phyloP scores from a whole-genome alignment of 2,888 invertebrate genomes.

The Drosophila yooni region DNA sequence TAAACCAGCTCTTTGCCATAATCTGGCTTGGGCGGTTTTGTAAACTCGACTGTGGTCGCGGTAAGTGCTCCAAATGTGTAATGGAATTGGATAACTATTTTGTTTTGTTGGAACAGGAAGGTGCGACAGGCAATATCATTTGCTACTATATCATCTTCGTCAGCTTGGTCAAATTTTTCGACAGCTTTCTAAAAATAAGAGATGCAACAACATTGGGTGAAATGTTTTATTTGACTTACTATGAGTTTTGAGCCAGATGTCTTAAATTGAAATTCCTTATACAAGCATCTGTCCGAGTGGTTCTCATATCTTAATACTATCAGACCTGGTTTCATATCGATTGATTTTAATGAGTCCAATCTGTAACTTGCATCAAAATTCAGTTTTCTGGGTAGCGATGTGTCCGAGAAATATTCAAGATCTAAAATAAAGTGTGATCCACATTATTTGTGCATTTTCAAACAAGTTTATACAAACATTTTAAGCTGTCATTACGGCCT shows the following conservation, averaged over 20 bases:
- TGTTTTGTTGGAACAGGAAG: slow-evolving; percentile 87
- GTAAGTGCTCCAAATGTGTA: slow-evolving; percentile 83
- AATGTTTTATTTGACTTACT: slow-evolving; percentile 48
- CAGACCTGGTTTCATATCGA: slow-evolving; percentile 86
- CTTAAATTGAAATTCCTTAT: slow-evolving; percentile 71
- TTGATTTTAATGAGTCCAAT: slow-evolving; percentile 88
- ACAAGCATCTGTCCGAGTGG: slow-evolving; percentile 86
- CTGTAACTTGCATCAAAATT: slow-evolving; percentile 86
- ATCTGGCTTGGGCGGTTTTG: slow-evolving; percentile 90
- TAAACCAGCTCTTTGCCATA: slow-evolving; percentile 89
- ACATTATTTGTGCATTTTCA: neutral
- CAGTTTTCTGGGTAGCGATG: slow-evolving; percentile 78
- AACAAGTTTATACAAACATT: slow-evolving; percentile 86
- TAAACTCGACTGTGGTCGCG: slow-evolving; percentile 87
- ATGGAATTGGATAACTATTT: slow-evolving; percentile 84
- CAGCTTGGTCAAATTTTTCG: slow-evolving; percentile 88
- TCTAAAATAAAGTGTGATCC: slow-evolving; percentile 56
- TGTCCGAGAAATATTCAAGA: slow-evolving; percentile 69
- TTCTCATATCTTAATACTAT: slow-evolving; percentile 87
- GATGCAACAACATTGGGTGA: neutral
- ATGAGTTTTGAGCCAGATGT: slow-evolving; percentile 50
- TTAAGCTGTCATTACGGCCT: slow-evolving; percentile 89
- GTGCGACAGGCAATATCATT: slow-evolving; percentile 88
- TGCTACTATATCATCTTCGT: slow-evolving; percentile 75
- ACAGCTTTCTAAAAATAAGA: slow-evolving; percentile 85